phyloP scores from a whole-genome alignment of 2,113 vertebrate genomes.

The Mola mola region DNA sequence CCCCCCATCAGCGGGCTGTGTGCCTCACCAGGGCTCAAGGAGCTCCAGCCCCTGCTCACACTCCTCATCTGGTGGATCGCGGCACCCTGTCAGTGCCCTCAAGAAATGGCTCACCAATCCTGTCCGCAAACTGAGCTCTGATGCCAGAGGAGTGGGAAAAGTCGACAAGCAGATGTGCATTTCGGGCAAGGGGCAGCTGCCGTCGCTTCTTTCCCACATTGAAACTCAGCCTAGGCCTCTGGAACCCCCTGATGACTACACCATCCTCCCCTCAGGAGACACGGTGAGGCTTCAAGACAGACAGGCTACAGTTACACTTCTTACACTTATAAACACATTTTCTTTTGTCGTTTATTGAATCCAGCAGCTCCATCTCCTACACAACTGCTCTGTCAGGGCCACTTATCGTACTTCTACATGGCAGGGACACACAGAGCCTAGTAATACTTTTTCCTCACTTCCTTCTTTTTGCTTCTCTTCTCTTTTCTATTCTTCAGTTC shows the following conservation, averaged over 20 bases:
- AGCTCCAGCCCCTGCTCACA: constrained; percentile 83
- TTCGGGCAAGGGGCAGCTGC: constrained; percentile 55
- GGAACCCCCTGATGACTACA: constrained; percentile 50
- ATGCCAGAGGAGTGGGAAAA: constrained; percentile 59
- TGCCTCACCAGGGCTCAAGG: constrained; percentile 80
- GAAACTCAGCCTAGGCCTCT: constrained; percentile 61
- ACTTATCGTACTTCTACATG: constrained; percentile 59
- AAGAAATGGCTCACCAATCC: constrained; percentile 87
- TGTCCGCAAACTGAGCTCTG: constrained; percentile 79
- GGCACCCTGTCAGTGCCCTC: constrained; percentile 80
- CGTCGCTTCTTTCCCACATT: constrained; percentile 46
- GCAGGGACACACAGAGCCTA: constrained; percentile 38
- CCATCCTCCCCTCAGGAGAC: constrained; percentile 51
- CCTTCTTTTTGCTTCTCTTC: not conserved
- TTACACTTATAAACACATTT: not conserved
- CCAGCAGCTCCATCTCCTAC: constrained; percentile 27
- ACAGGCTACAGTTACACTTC: too few species aligned
- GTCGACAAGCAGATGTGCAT: constrained; percentile 71
- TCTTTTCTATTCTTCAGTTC: not conserved
- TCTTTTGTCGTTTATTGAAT: constrained; percentile 24
- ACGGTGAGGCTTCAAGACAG: constrained; percentile 69
- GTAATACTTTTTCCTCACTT: constrained; percentile 35
- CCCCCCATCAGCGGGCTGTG: constrained; percentile 78
- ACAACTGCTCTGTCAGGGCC: constrained; percentile 24
- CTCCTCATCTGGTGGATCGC: constrained; percentile 68